These are phyloP conservation scores for Apantesis nais DNA, from an alignment of 2,888 invertebrate genomes.

Conservation along the genomic window DNA sequence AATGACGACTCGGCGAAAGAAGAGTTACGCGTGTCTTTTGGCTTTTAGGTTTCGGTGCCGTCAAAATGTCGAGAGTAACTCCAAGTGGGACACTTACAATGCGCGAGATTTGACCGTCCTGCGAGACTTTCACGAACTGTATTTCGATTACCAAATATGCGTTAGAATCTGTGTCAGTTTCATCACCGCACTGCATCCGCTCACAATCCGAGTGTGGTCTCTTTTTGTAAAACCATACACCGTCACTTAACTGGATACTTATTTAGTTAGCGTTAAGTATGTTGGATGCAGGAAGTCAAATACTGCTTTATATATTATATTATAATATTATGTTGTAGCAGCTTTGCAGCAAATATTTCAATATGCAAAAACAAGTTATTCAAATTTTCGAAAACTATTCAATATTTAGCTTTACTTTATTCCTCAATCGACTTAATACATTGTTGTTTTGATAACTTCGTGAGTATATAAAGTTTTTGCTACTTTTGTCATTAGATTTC, in stretches of 20 bases:
- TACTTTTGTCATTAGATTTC: constrained; percentile 1
- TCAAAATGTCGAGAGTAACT: constrained; percentile 75
- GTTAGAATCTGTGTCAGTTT: constrained; percentile 86
- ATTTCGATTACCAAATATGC: constrained; percentile 84
- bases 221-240: constrained; percentile 60
- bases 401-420: neutral
- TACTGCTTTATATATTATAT: no score
- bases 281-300: neutral
- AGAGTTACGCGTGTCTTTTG: constrained; percentile 67
- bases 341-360: neutral
- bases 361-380: neutral
- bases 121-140: constrained; percentile 83
- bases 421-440: neutral
- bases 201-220: constrained; percentile 68
- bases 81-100: constrained; percentile 79
- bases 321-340: neutral
- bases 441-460: constrained; percentile 3
- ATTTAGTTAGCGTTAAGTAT: constrained; percentile 35
- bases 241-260: constrained; percentile 46
- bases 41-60: constrained; percentile 79
- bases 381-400: neutral
- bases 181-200: constrained; percentile 82
- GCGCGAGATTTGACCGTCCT: constrained; percentile 79
- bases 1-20: constrained; percentile 69
- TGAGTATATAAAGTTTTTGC: constrained; percentile 5